phyloP scores from a whole-genome alignment of 2,113 vertebrate species.

The Sinocyclocheilus grahami region DNA sequence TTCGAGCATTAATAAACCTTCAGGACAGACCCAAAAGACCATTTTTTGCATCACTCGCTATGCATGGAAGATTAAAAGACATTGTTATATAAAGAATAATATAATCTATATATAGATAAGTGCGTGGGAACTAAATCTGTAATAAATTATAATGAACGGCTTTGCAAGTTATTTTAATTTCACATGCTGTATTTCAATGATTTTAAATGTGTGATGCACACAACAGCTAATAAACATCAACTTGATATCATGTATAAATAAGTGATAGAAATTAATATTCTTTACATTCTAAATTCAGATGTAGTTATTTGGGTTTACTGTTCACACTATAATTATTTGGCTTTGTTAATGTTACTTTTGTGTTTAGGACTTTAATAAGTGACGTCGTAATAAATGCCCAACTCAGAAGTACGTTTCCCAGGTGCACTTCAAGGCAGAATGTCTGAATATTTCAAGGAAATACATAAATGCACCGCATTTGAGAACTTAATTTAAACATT shows the following conservation, averaged over 20 bases:
- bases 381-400: neutral
- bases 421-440: neutral
- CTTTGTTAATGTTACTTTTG: neutral
- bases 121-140: neutral
- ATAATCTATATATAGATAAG: neutral
- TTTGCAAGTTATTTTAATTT: neutral
- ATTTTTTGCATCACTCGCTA: neutral
- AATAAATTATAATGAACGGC: neutral
- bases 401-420: neutral
- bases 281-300: neutral
- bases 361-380: neutral
- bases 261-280: neutral
- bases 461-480: neutral
- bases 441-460: neutral
- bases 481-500: neutral
- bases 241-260: neutral
- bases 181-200: neutral
- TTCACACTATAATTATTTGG: neutral
- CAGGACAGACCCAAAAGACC: neutral
- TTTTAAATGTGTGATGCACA: neutral
- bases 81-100: too few species aligned
- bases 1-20: slow-evolving; percentile 97
- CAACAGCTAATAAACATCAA: neutral
- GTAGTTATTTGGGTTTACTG: neutral
- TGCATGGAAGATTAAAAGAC: too few species aligned